These are phyloP conservation scores for Channa striata DNA, from an alignment of 2,797 vertebrate species.

Conservation along the genomic window DNA sequence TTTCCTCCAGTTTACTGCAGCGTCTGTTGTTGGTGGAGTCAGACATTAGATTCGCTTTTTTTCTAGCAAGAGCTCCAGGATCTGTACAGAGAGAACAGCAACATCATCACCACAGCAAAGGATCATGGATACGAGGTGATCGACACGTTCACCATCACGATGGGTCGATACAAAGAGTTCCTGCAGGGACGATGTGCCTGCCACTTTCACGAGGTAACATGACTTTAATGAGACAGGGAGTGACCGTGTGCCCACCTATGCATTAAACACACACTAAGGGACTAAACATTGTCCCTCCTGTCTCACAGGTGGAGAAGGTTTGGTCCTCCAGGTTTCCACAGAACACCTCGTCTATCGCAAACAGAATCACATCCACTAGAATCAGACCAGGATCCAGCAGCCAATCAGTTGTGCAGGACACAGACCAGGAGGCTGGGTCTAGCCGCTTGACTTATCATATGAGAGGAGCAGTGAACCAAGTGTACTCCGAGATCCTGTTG, in stretches of 20 bases:
- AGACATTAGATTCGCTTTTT: too few relatives aligned
- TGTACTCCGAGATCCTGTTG: slow-evolving; percentile 96
- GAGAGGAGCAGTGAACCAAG: slow-evolving; percentile 92
- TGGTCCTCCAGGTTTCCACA: slow-evolving; percentile 69
- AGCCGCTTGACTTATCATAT: slow-evolving; percentile 87
- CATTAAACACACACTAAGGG: too few relatives aligned
- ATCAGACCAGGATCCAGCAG: slow-evolving; percentile 1
- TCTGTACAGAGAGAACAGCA: slow-evolving; percentile 87
- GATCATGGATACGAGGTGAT: slow-evolving; percentile 90
- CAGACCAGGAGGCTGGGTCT: slow-evolving; percentile 69
- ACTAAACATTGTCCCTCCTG: neutral
- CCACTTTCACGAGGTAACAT: slow-evolving; percentile 94
- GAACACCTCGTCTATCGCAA: neutral
- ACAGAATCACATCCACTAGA: slow-evolving; percentile 40
- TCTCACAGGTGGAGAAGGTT: slow-evolving; percentile 89
- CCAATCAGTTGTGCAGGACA: slow-evolving; percentile 20
- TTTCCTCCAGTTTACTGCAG: neutral
- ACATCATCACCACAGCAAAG: slow-evolving; percentile 89
- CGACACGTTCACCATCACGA: slow-evolving; percentile 93
- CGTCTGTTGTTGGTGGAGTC: neutral
- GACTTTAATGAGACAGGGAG: neutral
- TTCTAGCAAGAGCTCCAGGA: slow-evolving; percentile 88
- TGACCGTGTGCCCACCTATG: too few relatives aligned
- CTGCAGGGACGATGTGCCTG: slow-evolving; percentile 94
- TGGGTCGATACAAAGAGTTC: slow-evolving; percentile 96